These are phyloP conservation scores for Leptopilina drosophilae DNA, from an alignment of 2,888 invertebrate species.

Conservation along the genomic window DNA sequence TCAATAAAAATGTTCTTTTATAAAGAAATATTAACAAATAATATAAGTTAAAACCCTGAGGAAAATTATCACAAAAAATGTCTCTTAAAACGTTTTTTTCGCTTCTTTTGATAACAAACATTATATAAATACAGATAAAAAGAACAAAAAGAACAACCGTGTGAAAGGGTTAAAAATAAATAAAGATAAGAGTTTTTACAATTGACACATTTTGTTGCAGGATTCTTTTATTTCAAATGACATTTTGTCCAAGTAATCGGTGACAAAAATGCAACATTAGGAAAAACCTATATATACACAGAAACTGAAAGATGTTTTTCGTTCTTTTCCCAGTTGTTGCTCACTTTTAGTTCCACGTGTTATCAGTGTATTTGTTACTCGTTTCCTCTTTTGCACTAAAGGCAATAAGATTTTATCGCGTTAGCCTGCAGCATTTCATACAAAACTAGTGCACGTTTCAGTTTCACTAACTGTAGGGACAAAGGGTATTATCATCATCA, in stretches of 20 bases:
- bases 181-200: not conserved
- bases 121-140: too few species aligned
- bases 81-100: too few species aligned
- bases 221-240: not conserved
- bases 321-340: not conserved
- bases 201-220: not conserved
- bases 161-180: not conserved
- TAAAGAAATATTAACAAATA: too few species aligned
- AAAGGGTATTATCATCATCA: constrained; percentile 12
- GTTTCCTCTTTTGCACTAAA: constrained; percentile 17
- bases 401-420: constrained; percentile 38
- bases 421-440: constrained; percentile 33
- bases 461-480: constrained; percentile 13
- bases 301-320: constrained; percentile 20
- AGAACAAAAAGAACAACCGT: too few species aligned
- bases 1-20: too few species aligned
- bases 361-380: constrained; percentile 24
- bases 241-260: not conserved
- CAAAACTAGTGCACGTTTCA: not conserved
- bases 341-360: constrained; percentile 12
- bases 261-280: not conserved
- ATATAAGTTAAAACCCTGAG: too few species aligned
- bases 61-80: too few species aligned
- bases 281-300: not conserved
- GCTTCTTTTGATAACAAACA: too few species aligned